These are phyloP conservation scores for Syrmaticus mikado DNA, from an alignment of 2,113 vertebrate species.

Conservation along the genomic window DNA sequence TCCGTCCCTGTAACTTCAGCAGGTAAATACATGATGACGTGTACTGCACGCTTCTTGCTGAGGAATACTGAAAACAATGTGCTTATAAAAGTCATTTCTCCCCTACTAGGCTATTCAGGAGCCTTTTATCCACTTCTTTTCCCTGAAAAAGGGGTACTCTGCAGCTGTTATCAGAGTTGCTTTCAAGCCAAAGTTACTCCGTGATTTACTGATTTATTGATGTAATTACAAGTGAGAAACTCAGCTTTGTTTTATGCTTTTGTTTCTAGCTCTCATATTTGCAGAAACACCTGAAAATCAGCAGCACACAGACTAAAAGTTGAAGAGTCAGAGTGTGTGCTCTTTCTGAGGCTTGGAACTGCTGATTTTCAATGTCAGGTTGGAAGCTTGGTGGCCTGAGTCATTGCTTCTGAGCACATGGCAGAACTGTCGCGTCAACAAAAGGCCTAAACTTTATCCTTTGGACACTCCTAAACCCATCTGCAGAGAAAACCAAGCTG, in stretches of 20 bases:
- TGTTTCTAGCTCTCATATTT: background rate
- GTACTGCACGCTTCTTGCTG: background rate
- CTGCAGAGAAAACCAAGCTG: background rate
- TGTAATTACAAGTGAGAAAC: background rate
- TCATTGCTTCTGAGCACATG: accelerated
- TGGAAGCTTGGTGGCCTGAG: background rate
- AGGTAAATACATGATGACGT: accelerated
- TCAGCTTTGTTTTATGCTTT: background rate
- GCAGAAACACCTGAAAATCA: background rate
- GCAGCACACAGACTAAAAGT: background rate
- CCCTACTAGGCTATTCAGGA: accelerated
- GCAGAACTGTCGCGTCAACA: background rate
- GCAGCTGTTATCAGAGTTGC: background rate
- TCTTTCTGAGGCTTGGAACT: background rate
- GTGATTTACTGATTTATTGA: background rate
- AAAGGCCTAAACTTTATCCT: background rate
- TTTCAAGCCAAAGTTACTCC: background rate
- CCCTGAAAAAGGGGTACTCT: background rate
- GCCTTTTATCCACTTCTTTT: background rate
- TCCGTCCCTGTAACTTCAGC: background rate
- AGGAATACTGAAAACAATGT: background rate
- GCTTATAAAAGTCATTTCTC: background rate
- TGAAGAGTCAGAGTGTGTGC: background rate
- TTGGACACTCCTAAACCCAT: background rate
- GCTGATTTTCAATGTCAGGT: background rate